Base-by-base conservation (phyloP, 2,113 vertebrate species). In the Ictalurus furcatus region DNA sequence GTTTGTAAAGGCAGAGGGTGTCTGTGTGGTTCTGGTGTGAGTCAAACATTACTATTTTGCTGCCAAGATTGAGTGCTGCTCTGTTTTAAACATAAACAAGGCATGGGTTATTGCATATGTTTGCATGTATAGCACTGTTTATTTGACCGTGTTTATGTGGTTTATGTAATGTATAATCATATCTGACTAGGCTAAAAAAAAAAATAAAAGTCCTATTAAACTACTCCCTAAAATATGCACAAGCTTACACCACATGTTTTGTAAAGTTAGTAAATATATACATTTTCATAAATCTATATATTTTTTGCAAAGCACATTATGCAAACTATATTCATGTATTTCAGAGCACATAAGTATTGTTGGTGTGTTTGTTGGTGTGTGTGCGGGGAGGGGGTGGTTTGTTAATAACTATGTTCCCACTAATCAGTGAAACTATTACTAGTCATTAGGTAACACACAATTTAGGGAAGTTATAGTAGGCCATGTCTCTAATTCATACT, bases 21-120 rank as follows among this genome's bases (percentile, higher is more conserved):
- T 76, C 11, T 19, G 34, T 76, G 28, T 6, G 56, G 86, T 87
- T 87, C 54, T 67, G 58, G 28, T 79, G 4, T 48, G 58, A 44
- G 37, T 65, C 17, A 34, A 87, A 56, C 17, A n/a, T 69, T 37
- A 56, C 34, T 30, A 40, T 61, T 61, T 76, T 23, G 21, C 78
- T 81, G 61, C 48, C 58, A 48, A 40, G 54, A 86, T 61, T 40
- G 78, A 67, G 21, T 34, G 44, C 52, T 69, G 14, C 1, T 23
- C n/a, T 82, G 79, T 58, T 58, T 69, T 44, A 56, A 30, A 71
- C 44, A 71, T 71, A 83, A 71, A 88, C 52, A 52, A 81, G 17
- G 2, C 71, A 86, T 19, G n/a, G 56, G 37, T 23, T 48, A 63
- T 23, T 87, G 34, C 44, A 52, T 14, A 52, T 80, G 48, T 74